Conservation (phyloP, 2,113 vertebrate species). For the Micronycteris hirsuta region DNA sequence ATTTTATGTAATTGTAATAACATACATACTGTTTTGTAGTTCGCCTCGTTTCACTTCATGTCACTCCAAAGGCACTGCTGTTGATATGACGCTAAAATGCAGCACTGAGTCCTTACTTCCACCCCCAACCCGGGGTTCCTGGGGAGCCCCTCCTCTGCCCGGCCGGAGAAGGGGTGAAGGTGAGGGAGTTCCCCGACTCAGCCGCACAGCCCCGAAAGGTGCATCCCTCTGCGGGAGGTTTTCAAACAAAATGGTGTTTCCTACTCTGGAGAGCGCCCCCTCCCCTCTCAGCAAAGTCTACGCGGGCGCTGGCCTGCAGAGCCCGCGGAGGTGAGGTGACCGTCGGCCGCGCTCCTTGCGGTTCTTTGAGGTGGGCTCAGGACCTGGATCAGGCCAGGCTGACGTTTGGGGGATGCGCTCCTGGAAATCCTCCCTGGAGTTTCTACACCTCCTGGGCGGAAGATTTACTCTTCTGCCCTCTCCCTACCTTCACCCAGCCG, state of each 20-base stretch:
- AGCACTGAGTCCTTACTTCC: not conserved
- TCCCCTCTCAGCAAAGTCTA: not conserved
- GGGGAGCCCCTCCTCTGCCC: not conserved
- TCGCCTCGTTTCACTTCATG: not conserved
- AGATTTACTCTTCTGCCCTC: not conserved
- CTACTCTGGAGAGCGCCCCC: not conserved
- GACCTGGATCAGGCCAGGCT: not conserved
- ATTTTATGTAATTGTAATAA: not conserved
- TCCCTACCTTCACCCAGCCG: no score
- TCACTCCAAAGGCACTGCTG: not conserved
- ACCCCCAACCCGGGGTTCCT: not conserved
- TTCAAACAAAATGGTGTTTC: not conserved
- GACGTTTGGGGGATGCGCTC: not conserved
- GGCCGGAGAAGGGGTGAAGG: not conserved
- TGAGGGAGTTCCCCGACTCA: not conserved
- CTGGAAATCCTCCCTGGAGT: not conserved
- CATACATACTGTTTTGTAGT: not conserved
- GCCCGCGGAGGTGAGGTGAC: not conserved
- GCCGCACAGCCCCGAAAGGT: not conserved
- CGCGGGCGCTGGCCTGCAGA: accelerated
- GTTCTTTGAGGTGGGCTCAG: not conserved
- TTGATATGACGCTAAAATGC: not conserved
- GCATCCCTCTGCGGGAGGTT: not conserved
- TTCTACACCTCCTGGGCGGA: not conserved
- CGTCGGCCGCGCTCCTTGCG: not conserved